Percentiles rank a stretch among this genome's conserved stretches.
phyloP scores from a whole-genome alignment of 2,113 vertebrate genomes.

The Athene cunicularia region DNA sequence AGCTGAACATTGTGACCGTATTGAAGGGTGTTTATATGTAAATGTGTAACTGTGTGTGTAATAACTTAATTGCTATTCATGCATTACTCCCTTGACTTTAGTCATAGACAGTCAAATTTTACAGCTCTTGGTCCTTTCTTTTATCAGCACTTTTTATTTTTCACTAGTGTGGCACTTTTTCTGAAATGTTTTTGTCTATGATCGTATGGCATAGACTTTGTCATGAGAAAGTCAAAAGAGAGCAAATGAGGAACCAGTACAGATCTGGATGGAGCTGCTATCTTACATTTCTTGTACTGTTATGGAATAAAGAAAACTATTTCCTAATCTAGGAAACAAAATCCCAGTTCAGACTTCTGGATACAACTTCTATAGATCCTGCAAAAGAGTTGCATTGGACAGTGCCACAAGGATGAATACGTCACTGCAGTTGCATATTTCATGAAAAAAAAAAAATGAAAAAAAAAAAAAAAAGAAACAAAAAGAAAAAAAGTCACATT shows the following conservation, averaged over 20 bases:
- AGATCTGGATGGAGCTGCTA: accelerated
- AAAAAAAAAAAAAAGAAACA: neutral
- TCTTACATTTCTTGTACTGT: neutral
- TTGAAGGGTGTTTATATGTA: neutral
- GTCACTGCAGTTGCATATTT: neutral
- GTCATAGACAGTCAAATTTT: neutral
- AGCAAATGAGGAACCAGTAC: neutral
- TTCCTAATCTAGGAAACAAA: neutral
- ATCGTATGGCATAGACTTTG: neutral
- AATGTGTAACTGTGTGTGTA: neutral
- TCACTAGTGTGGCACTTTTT: neutral
- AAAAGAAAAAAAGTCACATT: too few species aligned
- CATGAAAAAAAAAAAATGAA: neutral
- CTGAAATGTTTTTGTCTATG: neutral
- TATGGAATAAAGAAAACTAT: neutral
- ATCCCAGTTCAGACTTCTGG: neutral
- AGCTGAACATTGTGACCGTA: neutral
- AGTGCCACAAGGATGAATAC: neutral
- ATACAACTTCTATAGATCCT: neutral
- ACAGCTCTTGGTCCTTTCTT: neutral
- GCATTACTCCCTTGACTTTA: neutral
- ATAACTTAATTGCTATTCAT: neutral
- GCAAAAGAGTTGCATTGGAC: neutral
- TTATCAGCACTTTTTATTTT: neutral
- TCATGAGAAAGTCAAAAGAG: neutral